Conservation (phyloP, 2,113 vertebrate genomes). For the Centrocercus urophasianus region DNA sequence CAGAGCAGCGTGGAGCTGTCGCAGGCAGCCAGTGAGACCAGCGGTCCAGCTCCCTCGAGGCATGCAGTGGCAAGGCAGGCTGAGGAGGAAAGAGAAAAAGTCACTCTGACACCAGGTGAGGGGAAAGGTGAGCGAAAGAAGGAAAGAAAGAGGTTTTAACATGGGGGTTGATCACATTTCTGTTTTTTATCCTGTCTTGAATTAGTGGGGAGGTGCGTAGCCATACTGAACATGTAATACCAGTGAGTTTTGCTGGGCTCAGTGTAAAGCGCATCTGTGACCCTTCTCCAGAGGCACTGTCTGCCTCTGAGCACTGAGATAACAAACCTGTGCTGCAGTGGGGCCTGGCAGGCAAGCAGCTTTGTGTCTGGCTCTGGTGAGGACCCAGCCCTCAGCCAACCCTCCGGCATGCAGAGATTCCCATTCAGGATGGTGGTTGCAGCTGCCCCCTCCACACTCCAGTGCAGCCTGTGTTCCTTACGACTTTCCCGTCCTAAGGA, state of each 20-base stretch:
- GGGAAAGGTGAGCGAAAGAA: not conserved
- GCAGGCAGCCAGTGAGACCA: constrained; percentile 83
- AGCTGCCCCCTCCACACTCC: not conserved
- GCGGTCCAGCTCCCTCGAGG: constrained; percentile 86
- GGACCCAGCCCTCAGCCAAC: not conserved
- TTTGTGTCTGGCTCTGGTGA: not conserved
- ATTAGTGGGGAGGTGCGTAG: not conserved
- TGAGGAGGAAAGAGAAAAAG: constrained; percentile 37
- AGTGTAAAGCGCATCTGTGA: accelerated
- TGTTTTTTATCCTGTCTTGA: not conserved
- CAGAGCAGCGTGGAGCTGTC: constrained; percentile 84
- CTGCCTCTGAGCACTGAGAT: not conserved
- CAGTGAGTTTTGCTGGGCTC: not conserved
- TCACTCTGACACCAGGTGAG: accelerated
- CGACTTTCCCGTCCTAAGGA: accelerated
- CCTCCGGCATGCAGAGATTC: not conserved
- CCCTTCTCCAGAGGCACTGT: not conserved
- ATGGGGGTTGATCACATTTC: not conserved
- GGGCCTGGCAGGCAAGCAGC: not conserved
- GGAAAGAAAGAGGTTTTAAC: not conserved
- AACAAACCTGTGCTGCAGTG: not conserved
- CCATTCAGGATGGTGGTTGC: not conserved
- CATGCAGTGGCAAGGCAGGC: constrained; percentile 86
- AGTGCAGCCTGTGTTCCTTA: not conserved
- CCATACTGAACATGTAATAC: accelerated